phyloP scores from a whole-genome alignment of 2,888 invertebrate genomes.

The Thymelicus sylvestris region DNA sequence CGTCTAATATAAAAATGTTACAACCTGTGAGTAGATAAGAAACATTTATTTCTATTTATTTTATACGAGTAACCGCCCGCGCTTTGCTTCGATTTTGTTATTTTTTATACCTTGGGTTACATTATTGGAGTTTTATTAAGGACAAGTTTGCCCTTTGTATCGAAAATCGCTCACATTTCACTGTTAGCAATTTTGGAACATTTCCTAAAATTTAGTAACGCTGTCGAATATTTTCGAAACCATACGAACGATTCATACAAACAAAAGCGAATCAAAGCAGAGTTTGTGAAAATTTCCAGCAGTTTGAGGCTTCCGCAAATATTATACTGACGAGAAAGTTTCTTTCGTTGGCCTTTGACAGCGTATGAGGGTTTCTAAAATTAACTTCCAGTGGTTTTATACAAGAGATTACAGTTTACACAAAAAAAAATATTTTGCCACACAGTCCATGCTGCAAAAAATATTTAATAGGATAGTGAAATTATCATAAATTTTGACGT shows the following conservation, averaged over 20 bases:
- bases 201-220: background rate
- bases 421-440: too few species aligned
- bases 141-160: background rate
- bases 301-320: conserved; percentile 31
- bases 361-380: conserved; percentile 10
- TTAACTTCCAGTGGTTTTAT: conserved; percentile 12
- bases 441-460: conserved; percentile 6
- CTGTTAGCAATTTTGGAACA: background rate
- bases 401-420: background rate
- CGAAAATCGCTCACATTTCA: background rate
- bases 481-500: too few species aligned
- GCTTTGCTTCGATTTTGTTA: too few species aligned
- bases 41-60: too few species aligned
- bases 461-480: background rate
- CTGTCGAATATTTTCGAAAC: background rate
- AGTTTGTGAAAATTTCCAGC: conserved; percentile 8
- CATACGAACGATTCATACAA: background rate
- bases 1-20: too few species aligned
- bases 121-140: too few species aligned
- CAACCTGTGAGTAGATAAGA: too few species aligned
- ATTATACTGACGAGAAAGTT: conserved; percentile 30
- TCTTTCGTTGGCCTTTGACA: conserved; percentile 23
- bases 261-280: conserved; percentile 6
- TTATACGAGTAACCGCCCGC: too few species aligned
- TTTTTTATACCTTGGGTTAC: too few species aligned